These are phyloP conservation scores for Tribolium madens DNA, from an alignment of 1,140 invertebrate species.

Conservation along the genomic window DNA sequence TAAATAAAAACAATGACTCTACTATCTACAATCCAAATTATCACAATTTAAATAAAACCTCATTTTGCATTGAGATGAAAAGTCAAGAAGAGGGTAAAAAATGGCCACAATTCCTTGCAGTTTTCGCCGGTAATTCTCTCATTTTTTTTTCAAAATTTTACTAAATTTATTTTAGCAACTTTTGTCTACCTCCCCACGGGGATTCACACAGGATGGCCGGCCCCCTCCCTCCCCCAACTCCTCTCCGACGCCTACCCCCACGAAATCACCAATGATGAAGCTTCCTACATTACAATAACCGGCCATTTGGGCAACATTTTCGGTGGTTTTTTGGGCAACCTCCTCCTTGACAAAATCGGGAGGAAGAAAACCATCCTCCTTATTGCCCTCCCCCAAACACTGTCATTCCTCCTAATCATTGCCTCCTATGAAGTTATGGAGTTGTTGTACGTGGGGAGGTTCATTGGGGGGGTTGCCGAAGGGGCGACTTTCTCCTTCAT, in stretches of 20 bases:
- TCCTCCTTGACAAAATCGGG: conserved; percentile 72
- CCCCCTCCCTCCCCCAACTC: conserved; percentile 70
- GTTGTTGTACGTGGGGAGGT: conserved; percentile 68
- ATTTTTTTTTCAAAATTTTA: conserved; percentile 4
- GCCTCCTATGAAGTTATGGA: conserved; percentile 54
- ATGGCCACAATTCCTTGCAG: conserved; percentile 2
- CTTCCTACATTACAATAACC: conserved; percentile 74
- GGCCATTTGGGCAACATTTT: conserved; percentile 72
- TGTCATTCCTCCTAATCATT: not conserved
- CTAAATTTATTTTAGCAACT: conserved; percentile 43
- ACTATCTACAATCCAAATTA: not conserved
- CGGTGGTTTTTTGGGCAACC: conserved; percentile 68
- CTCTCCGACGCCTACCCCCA: conserved; percentile 59
- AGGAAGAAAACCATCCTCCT: conserved; percentile 71
- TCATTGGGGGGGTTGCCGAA: conserved; percentile 52
- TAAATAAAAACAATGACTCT: too few relatives aligned
- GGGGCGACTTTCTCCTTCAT: conserved; percentile 53
- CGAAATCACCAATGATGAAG: conserved; percentile 55
- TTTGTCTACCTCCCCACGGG: conserved; percentile 40
- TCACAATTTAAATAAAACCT: too few relatives aligned
- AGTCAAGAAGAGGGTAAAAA: not conserved
- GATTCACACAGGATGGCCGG: conserved; percentile 69
- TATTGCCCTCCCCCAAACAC: not conserved
- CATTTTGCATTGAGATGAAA: too few relatives aligned
- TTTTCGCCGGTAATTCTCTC: not conserved